Conservation (phyloP, 2,888 invertebrate species). For the Erynnis tages region DNA sequence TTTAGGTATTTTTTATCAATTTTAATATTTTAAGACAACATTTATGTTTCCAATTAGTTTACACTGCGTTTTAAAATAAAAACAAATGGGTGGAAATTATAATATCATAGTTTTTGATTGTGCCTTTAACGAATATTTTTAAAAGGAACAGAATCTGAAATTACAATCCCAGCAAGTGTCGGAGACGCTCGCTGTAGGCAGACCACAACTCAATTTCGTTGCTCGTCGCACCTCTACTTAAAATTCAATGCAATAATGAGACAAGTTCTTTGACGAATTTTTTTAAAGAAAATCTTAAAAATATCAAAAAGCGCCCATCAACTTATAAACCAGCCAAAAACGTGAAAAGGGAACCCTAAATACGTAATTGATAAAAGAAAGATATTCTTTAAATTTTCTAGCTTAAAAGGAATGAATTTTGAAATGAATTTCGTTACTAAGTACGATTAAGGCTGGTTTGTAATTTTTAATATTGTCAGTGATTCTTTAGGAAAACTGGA, state of each 20-base stretch:
- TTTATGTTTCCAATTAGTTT: no score
- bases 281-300: conserved; percentile 69
- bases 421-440: background rate
- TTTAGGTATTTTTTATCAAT: no score
- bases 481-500: background rate
- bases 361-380: conserved; percentile 55
- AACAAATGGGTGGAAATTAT: no score
- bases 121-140: no score
- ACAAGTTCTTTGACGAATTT: conserved; percentile 61
- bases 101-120: no score
- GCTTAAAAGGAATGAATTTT: background rate
- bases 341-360: no score
- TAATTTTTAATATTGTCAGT: conserved; percentile 10
- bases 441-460: background rate
- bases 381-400: conserved; percentile 15
- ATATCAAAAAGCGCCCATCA: conserved; percentile 59
- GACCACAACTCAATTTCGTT: conserved; percentile 49
- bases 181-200: conserved; percentile 43
- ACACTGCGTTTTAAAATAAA: no score
- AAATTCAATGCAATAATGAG: conserved; percentile 68
- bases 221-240: conserved; percentile 53
- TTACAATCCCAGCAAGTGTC: conserved; percentile 33
- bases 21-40: no score
- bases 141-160: no score
- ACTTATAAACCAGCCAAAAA: no score